phyloP scores from a whole-genome alignment of 1,140 invertebrate species.

The Gerris buenoi region DNA sequence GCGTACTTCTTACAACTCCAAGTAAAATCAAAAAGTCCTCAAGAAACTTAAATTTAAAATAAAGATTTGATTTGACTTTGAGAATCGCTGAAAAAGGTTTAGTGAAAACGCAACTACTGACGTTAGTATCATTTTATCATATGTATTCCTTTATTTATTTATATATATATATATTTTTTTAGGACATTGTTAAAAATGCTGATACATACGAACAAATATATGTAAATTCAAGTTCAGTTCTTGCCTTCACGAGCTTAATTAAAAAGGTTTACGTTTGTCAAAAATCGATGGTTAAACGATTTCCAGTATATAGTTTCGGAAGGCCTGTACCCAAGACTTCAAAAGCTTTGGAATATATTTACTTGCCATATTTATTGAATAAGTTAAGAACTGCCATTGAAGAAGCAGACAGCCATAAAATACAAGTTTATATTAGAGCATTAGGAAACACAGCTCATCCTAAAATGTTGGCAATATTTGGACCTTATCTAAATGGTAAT shows the following conservation, averaged over 20 bases:
- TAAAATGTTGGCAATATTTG: slow-evolving; percentile 38
- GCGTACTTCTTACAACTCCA: too few relatives aligned
- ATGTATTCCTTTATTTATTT: too few relatives aligned
- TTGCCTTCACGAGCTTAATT: slow-evolving; percentile 40
- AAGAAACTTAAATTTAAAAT: too few relatives aligned
- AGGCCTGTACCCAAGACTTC: slow-evolving; percentile 31
- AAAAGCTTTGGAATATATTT: slow-evolving; percentile 34
- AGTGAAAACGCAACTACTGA: too few relatives aligned
- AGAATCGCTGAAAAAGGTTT: too few relatives aligned
- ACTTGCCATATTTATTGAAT: slow-evolving; percentile 39
- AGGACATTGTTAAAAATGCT: slow-evolving; percentile 30
- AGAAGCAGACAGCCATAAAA: slow-evolving; percentile 34
- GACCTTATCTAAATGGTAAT: slow-evolving; percentile 44
- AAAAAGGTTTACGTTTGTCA: slow-evolving; percentile 39
- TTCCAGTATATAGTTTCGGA: slow-evolving; percentile 44
- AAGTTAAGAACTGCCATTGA: slow-evolving; percentile 37
- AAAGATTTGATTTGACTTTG: too few relatives aligned
- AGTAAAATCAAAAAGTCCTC: too few relatives aligned
- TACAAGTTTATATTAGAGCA: slow-evolving; percentile 41
- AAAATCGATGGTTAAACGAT: slow-evolving; percentile 37
- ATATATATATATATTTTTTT: not conserved
- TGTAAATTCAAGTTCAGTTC: slow-evolving; percentile 36
- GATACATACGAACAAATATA: slow-evolving; percentile 32
- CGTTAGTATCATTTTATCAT: too few relatives aligned
- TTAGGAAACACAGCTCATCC: slow-evolving; percentile 45